Evolutionary conservation across 2,113 vertebrate genomes (phyloP).

Genomic region (Hucho hucho): DNA sequence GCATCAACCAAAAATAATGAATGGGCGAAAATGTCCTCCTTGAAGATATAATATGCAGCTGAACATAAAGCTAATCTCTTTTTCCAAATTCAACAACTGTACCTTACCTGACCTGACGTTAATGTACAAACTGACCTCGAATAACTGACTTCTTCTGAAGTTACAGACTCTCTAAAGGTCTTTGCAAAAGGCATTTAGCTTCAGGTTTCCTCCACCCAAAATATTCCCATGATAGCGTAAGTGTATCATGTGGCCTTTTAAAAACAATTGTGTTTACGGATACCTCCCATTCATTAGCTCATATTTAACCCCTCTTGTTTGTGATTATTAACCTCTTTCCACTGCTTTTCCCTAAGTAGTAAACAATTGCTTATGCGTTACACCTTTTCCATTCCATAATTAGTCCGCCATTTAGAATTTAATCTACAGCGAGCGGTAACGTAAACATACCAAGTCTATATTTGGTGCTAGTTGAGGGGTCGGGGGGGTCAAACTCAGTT

Average conservation of each 20-base stretch:
- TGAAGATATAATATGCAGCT: too few species aligned
- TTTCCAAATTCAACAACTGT: too few species aligned
- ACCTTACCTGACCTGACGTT: too few species aligned
- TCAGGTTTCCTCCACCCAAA: constrained; percentile 8
- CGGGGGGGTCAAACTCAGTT: not conserved
- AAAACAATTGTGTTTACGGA: not conserved
- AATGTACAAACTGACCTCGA: too few species aligned
- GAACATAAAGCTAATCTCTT: too few species aligned
- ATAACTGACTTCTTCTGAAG: not conserved
- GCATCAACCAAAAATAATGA: too few species aligned
- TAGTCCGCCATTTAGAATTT: not conserved
- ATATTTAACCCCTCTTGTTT: not conserved
- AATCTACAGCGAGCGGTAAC: not conserved
- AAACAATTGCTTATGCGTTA: constrained; percentile 5
- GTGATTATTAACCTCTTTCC: not conserved
- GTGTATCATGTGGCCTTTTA: not conserved
- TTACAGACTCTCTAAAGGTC: not conserved
- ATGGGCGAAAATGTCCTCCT: too few species aligned
- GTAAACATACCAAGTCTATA: constrained; percentile 6
- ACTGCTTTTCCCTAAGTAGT: not conserved
- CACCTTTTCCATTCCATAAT: not conserved
- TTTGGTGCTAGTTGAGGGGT: constrained; percentile 5
- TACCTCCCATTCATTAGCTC: not conserved
- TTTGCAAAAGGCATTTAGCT: constrained; percentile 7
- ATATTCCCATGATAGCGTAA: not conserved